These are phyloP conservation scores for Drosophila pseudotalamancana DNA, from an alignment of 2,888 invertebrate species.

Conservation along the genomic window DNA sequence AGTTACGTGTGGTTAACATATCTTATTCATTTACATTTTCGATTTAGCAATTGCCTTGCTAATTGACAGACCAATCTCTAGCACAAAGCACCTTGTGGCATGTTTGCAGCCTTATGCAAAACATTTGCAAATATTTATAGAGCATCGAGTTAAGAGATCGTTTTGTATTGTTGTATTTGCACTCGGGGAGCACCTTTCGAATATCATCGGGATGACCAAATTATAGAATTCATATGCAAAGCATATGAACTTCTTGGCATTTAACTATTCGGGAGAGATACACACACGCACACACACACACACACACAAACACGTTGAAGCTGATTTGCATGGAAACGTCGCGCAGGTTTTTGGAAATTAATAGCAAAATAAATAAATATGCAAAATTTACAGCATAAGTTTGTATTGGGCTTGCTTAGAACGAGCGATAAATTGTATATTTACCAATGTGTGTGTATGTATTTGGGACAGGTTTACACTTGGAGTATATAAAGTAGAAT, in stretches of 20 bases:
- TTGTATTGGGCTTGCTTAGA: constrained; percentile 40
- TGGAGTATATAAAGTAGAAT: neutral
- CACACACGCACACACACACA: neutral
- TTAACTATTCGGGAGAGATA: constrained; percentile 23
- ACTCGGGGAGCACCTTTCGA: constrained; percentile 2
- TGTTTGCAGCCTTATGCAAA: constrained; percentile 38
- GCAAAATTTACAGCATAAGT: constrained; percentile 59
- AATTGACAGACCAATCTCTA: constrained; percentile 44
- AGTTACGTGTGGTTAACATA: neutral
- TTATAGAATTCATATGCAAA: constrained; percentile 51
- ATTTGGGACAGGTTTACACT: neutral
- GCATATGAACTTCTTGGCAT: constrained; percentile 19
- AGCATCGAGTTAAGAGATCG: constrained; percentile 21
- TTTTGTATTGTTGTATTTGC: neutral
- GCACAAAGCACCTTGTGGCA: neutral
- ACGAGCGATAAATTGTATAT: constrained; percentile 33
- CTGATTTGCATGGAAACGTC: constrained; percentile 68
- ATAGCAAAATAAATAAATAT: constrained; percentile 65
- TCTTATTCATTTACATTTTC: constrained; percentile 20
- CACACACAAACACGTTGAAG: neutral
- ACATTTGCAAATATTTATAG: constrained; percentile 49
- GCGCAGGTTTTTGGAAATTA: constrained; percentile 46
- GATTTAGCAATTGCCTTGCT: constrained; percentile 38
- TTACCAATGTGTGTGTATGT: constrained; percentile 16
- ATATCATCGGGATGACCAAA: constrained; percentile 23